These are phyloP conservation scores for Cavia porcellus DNA, from an alignment of 2,113 vertebrate species.

Conservation along the genomic window DNA sequence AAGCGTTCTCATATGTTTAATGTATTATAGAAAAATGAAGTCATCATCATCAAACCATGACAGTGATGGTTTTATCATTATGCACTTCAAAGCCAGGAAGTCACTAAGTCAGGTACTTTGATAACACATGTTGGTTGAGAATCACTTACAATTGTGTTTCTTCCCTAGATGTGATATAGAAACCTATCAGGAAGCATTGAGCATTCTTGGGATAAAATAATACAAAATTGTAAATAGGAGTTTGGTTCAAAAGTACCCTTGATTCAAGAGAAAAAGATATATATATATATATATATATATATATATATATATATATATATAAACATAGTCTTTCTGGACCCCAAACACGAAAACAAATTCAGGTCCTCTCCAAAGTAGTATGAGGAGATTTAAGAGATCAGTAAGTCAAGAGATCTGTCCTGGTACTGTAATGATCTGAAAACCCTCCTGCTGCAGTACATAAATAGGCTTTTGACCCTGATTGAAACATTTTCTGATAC, in stretches of 20 bases:
- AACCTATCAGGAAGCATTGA: not conserved
- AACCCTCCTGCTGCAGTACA: not conserved
- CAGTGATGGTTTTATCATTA: not conserved
- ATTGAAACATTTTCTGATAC: not conserved
- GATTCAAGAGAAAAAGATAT: not conserved
- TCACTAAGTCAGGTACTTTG: not conserved
- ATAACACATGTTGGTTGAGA: not conserved
- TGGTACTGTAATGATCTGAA: not conserved
- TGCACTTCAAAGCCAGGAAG: not conserved
- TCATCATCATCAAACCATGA: not conserved
- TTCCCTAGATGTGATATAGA: not conserved
- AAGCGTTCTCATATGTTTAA: not conserved
- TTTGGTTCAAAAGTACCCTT: not conserved
- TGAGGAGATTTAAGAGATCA: not conserved
- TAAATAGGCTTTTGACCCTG: accelerated
- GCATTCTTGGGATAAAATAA: not conserved
- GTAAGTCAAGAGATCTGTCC: not conserved
- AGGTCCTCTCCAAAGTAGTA: not conserved
- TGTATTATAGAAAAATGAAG: not conserved
- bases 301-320: no score
- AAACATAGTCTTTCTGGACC: not conserved
- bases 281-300: no score
- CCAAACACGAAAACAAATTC: not conserved
- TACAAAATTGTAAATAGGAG: not conserved
- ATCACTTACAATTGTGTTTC: not conserved